Evolutionary conservation across 2,888 invertebrate genomes (phyloP).

Genomic region (Amiota mariae): DNA sequence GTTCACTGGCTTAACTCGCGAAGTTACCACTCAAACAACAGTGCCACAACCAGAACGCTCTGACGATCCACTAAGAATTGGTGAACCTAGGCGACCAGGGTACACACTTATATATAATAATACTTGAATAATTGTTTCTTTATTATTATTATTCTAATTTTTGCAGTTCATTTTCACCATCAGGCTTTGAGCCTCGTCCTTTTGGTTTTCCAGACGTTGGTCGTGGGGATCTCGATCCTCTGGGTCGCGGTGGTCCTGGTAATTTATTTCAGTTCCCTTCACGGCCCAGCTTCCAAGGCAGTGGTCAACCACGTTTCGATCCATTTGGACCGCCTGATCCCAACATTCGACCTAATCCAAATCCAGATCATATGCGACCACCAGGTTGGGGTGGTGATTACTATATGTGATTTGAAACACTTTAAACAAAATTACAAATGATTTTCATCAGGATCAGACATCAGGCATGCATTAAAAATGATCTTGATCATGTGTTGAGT

Average conservation of each 20-base stretch:
- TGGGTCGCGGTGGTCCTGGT: slow-evolving; percentile 75
- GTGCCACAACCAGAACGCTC: slow-evolving; percentile 13
- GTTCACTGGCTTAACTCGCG: slow-evolving; percentile 65
- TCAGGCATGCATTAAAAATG: too few species aligned
- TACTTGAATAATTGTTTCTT: background rate
- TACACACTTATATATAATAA: slow-evolving; percentile 33
- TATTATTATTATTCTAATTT: slow-evolving; percentile 32
- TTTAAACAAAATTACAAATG: background rate
- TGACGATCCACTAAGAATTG: slow-evolving; percentile 61
- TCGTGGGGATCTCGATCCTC: slow-evolving; percentile 85
- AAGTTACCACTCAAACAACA: slow-evolving; percentile 69
- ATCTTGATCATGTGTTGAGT: too few species aligned
- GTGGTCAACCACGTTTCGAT: slow-evolving; percentile 83
- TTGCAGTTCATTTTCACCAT: slow-evolving; percentile 42
- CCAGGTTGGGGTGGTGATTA: slow-evolving; percentile 76
- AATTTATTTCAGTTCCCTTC: slow-evolving; percentile 63
- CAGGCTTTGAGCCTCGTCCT: slow-evolving; percentile 57
- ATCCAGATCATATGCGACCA: slow-evolving; percentile 82
- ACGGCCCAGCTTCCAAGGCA: slow-evolving; percentile 45
- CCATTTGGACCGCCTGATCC: slow-evolving; percentile 83
- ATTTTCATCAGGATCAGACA: too few species aligned
- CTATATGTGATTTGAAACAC: slow-evolving; percentile 59
- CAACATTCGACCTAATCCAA: slow-evolving; percentile 74
- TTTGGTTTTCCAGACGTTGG: slow-evolving; percentile 77
- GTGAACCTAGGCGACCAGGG: slow-evolving; percentile 60